Evolutionary conservation across 2,888 invertebrate genomes (phyloP).

Genomic region (Amorpha juglandis): DNA sequence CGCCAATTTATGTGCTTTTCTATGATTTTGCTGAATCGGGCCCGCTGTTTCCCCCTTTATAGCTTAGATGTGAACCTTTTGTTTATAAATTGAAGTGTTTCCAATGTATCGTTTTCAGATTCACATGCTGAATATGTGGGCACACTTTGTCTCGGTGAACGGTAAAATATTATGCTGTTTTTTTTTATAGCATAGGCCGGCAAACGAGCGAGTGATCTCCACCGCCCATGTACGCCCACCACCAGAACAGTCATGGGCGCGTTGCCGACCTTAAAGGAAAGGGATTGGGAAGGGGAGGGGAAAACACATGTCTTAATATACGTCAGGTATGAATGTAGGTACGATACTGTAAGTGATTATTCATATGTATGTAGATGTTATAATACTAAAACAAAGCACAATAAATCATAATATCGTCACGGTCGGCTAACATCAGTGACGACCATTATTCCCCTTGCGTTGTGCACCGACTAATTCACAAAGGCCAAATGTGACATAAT

Average conservation of each 20-base stretch:
- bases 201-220: too few species aligned
- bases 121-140: slow-evolving; percentile 9
- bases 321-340: not conserved
- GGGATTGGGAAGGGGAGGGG: too few species aligned
- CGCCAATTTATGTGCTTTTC: slow-evolving; percentile 84
- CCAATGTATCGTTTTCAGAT: slow-evolving; percentile 40
- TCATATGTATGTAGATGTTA: not conserved
- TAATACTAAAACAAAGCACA: not conserved
- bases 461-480: slow-evolving; percentile 76
- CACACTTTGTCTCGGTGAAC: not conserved
- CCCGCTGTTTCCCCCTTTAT: slow-evolving; percentile 74
- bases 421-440: slow-evolving; percentile 66
- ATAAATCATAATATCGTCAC: slow-evolving; percentile 32
- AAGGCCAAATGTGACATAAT: slow-evolving; percentile 85
- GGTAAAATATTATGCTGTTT: not conserved
- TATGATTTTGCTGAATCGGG: slow-evolving; percentile 84
- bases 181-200: too few species aligned
- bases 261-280: too few species aligned
- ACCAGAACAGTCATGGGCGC: too few species aligned
- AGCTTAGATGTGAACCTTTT: slow-evolving; percentile 53
- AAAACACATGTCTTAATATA: not conserved
- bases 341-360: too few species aligned
- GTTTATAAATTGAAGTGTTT: slow-evolving; percentile 66
- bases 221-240: too few species aligned
- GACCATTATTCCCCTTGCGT: slow-evolving; percentile 70